phyloP scores from a whole-genome alignment of 2,888 invertebrate genomes.

The Heliconius sara region DNA sequence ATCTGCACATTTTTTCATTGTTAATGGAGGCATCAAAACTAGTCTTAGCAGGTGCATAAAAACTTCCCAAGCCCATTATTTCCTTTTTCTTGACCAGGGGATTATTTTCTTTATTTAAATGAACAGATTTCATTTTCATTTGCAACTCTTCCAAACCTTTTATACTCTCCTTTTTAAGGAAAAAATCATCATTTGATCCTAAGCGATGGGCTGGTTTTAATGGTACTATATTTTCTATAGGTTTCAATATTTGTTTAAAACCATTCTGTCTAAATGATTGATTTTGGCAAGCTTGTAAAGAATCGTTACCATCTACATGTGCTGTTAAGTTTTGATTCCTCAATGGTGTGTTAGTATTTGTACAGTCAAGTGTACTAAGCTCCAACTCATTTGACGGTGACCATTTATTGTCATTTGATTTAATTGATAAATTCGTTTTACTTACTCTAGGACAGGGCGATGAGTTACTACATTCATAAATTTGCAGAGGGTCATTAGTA shows the following conservation, averaged over 20 bases:
- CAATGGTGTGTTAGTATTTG: constrained; percentile 49
- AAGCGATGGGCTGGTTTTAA: constrained; percentile 57
- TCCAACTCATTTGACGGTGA: constrained; percentile 72
- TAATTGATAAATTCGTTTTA: constrained; percentile 58
- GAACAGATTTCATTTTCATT: constrained; percentile 57
- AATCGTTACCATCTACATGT: constrained; percentile 28
- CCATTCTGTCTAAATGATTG: constrained; percentile 29
- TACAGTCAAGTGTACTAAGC: constrained; percentile 71
- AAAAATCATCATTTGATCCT: constrained; percentile 66
- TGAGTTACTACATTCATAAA: constrained; percentile 68
- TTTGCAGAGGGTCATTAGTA: constrained; percentile 65
- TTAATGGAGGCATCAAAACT: constrained; percentile 42
- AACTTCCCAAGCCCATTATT: constrained; percentile 52
- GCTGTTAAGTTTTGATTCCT: constrained; percentile 44
- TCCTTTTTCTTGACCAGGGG: constrained; percentile 59
- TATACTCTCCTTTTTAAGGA: constrained; percentile 66
- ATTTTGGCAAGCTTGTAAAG: neutral
- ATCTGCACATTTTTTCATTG: constrained; percentile 56
- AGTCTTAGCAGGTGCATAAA: constrained; percentile 34
- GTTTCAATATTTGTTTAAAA: constrained; percentile 49
- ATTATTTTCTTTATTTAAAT: constrained; percentile 68
- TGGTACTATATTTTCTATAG: constrained; percentile 55
- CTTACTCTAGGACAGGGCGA: constrained; percentile 67
- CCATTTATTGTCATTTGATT: constrained; percentile 53
- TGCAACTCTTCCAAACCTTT: constrained; percentile 54